Evolutionary conservation across 2,888 invertebrate species (phyloP).

Genomic region (Callyntrura guangdongensis): DNA sequence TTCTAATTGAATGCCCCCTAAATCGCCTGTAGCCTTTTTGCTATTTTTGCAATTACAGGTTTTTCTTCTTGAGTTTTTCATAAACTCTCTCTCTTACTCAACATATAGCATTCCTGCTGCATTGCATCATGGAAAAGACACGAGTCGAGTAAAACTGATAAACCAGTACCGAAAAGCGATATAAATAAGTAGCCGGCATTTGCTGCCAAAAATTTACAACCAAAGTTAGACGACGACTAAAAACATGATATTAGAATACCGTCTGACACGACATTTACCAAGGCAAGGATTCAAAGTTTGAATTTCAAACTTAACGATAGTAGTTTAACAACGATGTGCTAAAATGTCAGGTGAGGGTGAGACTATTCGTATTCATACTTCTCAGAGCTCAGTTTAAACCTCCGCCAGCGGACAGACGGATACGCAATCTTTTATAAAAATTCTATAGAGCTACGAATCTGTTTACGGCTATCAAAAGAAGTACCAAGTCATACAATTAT

Average conservation of each 20-base stretch:
- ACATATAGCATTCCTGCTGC: conserved; percentile 60
- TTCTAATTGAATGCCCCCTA: no score
- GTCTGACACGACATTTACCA: background rate
- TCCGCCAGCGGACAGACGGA: background rate
- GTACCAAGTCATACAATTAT: background rate
- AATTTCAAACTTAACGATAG: background rate
- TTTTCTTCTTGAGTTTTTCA: conserved; percentile 65
- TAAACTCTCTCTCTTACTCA: conserved; percentile 58
- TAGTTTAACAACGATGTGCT: background rate
- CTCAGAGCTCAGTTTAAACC: no score
- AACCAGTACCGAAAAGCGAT: background rate
- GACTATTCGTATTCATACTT: no score
- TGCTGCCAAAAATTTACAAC: no score
- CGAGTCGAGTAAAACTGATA: conserved; percentile 16
- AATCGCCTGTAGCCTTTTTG: conserved; percentile 68
- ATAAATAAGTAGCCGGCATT: background rate
- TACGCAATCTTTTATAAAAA: background rate
- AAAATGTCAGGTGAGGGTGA: no score
- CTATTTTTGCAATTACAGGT: conserved; percentile 77
- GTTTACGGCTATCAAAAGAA: background rate
- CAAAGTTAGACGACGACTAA: no score
- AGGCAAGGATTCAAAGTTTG: no score
- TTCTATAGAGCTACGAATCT: background rate
- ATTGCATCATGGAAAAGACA: conserved; percentile 70
- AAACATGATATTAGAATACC: no score